phyloP scores from a whole-genome alignment of 2,888 invertebrate species.

The Baccha elongata region DNA sequence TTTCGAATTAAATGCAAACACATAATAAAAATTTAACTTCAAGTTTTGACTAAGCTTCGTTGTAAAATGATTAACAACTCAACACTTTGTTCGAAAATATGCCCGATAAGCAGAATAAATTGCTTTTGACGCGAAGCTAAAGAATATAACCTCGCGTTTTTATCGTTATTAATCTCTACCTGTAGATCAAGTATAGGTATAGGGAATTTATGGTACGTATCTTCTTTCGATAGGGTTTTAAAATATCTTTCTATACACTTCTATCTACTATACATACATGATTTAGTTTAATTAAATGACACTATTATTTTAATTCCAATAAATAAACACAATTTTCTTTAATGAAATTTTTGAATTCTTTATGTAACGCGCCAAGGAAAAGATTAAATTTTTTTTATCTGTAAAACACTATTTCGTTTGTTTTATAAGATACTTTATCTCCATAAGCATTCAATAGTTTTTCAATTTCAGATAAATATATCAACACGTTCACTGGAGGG shows the following conservation, averaged over 20 bases:
- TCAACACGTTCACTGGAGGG: slow-evolving; percentile 1
- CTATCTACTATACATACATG: too few relatives aligned
- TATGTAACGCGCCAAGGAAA: not conserved
- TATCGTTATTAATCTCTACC: slow-evolving; percentile 57
- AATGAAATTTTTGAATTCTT: not conserved
- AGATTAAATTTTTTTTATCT: slow-evolving; percentile 6
- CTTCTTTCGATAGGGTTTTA: slow-evolving; percentile 2
- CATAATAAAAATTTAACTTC: slow-evolving; percentile 25
- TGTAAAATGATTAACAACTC: slow-evolving; percentile 61
- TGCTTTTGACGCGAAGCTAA: slow-evolving; percentile 18
- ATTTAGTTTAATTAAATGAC: not conserved
- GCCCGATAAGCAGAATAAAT: slow-evolving; percentile 59
- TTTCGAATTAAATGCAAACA: slow-evolving; percentile 40
- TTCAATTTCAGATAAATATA: slow-evolving; percentile 4
- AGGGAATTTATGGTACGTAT: too few relatives aligned
- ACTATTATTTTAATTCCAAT: not conserved
- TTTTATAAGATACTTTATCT: slow-evolving; percentile 12
- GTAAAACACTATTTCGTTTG: not conserved
- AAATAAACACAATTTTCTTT: not conserved
- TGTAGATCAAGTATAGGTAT: slow-evolving; percentile 33
- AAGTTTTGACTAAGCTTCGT: slow-evolving; percentile 38
- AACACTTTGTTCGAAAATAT: slow-evolving; percentile 49
- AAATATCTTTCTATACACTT: not conserved
- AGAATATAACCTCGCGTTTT: slow-evolving; percentile 16
- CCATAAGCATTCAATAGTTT: not conserved